Evolutionary conservation across 1,140 invertebrate genomes (phyloP), one percentile per base, ranked within the genome.

Genomic region (Pogonognathellus flavescens): DNA sequence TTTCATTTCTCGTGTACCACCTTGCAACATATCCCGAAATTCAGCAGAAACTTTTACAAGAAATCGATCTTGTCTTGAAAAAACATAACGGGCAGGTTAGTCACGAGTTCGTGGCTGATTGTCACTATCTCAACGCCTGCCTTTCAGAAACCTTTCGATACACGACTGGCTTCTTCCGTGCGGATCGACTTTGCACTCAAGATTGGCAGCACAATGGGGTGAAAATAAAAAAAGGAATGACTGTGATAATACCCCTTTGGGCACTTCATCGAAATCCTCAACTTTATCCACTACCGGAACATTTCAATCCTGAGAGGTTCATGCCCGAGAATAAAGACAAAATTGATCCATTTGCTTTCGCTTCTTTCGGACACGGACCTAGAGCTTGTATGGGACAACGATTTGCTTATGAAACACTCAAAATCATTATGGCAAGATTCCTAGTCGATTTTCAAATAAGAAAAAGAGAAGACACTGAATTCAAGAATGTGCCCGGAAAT

Each of bases 251-350:
- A 59, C 91, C 93, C 6, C 89, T 91, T 11, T 91, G 87, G 13
- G 90, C 90, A 3, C 88, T 94, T 80, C 93, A 94, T 76, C 88
- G 89, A 16, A 91, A 93, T 88, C 89, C 91, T 6, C 86, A 91
- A 16, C 91, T 91, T 83, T 93, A 91, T 87, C 91, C 92, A 0
- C 88, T 93, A 16, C 93, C 93, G 4, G 89, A 91, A 14, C 88
- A 89, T 84, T 93, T 93, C 82, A 90, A 92, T 87, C 95, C 95
- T 0, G 92, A 93, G 72, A 85, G 93, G 7, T 93, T 93, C 86
- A 87, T 90, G 25, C 91, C 90, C 55, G 87, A 90, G 7, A 90
- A 91, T 10, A 93, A 93, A 80, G 90, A 92, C 86, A 94, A 94
- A 0, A 91, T 92, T 83, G 84, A 90, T 66, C 90, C 90, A 0